Base-by-base conservation (phyloP, 2,888 invertebrate genomes). In the Lutraria lutraria region DNA sequence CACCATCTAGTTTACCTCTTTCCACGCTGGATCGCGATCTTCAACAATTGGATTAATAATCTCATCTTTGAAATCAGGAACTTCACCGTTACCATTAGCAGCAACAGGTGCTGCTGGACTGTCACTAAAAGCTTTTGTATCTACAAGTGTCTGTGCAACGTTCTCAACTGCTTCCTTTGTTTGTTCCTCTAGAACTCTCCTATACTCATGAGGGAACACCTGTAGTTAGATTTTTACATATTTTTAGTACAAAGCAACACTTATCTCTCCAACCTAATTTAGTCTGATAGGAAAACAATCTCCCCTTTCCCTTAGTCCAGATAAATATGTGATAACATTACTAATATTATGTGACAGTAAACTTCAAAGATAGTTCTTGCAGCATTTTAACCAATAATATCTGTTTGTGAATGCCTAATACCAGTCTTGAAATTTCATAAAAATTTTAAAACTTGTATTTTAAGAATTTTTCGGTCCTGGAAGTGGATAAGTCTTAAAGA, bases 121-220 rank as follows among this genome's bases (percentile, higher is more conserved):
- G 16, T 76, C 76, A 76, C 31, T 34, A 25, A 81, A 25, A 16
- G 79, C 81, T 79, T 80, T 68, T n/a, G 60, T n/a, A 72, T n/a
- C 25, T 60, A 1, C 83, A 63, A 76, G 25, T 52, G 85, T 81
- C 68, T 53, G 29, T 31, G 31, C 81, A 12, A 54, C 87, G n/a
- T 21, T 29, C 29, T 93, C 94, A n/a, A n/a, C 25, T 16, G 95
- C 96, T 19, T 91, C 93, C 34, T 88, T 88, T n/a, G 92, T 95
- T 95, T 98, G 96, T 93, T 98, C 98, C 93, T 98, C 98, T 34
- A 99, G 97, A 0, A 98, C 99, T 92, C 98, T 97, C 96, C 99
- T 99, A 97, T 99, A 99, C 96, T 99, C 99, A 95, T 98, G 98
- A 0, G 99, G 99, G 97, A 99, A 99, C 81, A 99, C 98, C 97